These are phyloP conservation scores for Allygus modestus DNA, from an alignment of 2,888 invertebrate genomes.

Conservation along the genomic window DNA sequence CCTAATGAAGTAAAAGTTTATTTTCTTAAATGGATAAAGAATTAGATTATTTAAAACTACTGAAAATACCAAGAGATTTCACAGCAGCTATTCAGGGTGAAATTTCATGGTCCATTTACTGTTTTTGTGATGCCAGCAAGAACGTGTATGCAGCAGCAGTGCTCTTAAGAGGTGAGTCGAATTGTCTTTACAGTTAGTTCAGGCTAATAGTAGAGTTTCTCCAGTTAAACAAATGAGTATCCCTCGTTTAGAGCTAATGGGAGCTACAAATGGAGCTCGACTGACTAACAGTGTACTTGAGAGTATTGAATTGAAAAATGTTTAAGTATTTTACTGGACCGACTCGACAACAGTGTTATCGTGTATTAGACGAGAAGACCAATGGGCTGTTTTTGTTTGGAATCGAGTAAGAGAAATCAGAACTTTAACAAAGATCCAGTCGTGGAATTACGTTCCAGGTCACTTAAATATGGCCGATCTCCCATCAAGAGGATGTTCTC, in stretches of 20 bases:
- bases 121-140: constrained; percentile 71
- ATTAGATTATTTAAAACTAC: constrained; percentile 63
- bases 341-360: constrained; percentile 70
- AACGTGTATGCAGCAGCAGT: constrained; percentile 70
- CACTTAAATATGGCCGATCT: constrained; percentile 71
- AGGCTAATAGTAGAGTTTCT: constrained; percentile 70
- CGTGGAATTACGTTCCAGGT: constrained; percentile 72
- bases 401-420: constrained; percentile 71
- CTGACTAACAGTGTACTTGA: constrained; percentile 64
- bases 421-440: constrained; percentile 57
- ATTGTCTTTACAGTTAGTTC: constrained; percentile 68
- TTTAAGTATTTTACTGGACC: constrained; percentile 69
- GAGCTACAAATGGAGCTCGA: constrained; percentile 69
- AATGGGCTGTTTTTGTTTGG: constrained; percentile 70
- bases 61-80: constrained; percentile 68
- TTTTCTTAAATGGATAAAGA: constrained; percentile 66
- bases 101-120: constrained; percentile 68
- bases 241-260: constrained; percentile 71
- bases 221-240: constrained; percentile 70
- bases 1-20: constrained; percentile 23
- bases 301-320: constrained; percentile 60
- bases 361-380: constrained; percentile 69
- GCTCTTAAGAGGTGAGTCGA: constrained; percentile 67
- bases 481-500: constrained; percentile 71
- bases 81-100: constrained; percentile 53